phyloP scores from a whole-genome alignment of 2,113 vertebrate genomes.

The Ciconia maguari region DNA sequence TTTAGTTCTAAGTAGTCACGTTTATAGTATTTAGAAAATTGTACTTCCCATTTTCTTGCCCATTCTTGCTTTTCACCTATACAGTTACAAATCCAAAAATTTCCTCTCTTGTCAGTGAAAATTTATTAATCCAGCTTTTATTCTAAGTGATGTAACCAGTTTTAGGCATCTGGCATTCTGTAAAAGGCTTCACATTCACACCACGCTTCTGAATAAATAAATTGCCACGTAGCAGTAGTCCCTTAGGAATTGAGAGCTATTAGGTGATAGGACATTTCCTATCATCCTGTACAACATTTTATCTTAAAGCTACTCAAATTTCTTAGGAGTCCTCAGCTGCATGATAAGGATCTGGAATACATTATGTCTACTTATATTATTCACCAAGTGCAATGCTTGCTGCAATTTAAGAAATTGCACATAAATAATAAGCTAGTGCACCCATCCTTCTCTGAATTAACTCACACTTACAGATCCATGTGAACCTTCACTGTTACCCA shows the following conservation, averaged over 20 bases:
- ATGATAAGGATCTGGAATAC: not conserved
- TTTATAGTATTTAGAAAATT: not conserved
- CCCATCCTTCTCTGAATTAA: not conserved
- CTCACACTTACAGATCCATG: not conserved
- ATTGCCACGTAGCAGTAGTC: not conserved
- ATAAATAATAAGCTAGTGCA: not conserved
- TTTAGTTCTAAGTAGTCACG: not conserved
- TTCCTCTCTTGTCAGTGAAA: not conserved
- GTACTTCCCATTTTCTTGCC: not conserved
- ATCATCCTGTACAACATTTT: not conserved
- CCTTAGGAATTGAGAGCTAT: conserved; percentile 2
- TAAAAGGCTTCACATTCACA: not conserved
- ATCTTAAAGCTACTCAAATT: not conserved
- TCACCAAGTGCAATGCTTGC: not conserved
- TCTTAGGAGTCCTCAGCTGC: not conserved
- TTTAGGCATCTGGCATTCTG: not conserved
- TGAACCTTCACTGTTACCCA: not conserved
- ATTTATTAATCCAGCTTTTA: not conserved
- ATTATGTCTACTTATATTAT: not conserved
- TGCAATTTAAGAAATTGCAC: not conserved
- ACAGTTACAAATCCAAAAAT: not conserved
- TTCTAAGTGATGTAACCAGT: not conserved
- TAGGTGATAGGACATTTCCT: not conserved
- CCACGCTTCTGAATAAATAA: not conserved
- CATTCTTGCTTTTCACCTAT: not conserved